Conservation (phyloP, 2,113 vertebrate species). For the Solenodon paradoxus region DNA sequence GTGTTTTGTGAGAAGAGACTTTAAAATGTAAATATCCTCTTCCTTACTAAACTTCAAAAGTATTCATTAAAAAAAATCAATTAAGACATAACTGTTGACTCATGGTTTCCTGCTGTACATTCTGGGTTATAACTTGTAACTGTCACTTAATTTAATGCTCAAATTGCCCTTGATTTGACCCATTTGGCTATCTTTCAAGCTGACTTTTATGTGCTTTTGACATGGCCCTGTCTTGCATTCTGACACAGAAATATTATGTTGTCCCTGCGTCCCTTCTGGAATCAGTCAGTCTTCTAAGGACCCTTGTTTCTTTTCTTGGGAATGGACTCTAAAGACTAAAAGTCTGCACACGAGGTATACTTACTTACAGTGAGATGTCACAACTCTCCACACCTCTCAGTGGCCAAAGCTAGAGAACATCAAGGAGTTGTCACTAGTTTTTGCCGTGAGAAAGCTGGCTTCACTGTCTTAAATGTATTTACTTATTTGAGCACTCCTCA, state of each 20-base stretch:
- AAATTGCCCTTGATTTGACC: not conserved
- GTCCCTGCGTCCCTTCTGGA: not conserved
- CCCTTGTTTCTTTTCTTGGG: not conserved
- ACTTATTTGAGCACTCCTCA: not conserved
- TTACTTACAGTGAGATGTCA: not conserved
- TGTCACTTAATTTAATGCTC: not conserved
- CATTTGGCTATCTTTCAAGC: not conserved
- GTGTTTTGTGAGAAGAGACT: not conserved
- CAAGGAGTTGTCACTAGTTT: too few relatives aligned
- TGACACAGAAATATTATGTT: not conserved
- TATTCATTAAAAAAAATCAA: not conserved
- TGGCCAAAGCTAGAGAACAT: not conserved
- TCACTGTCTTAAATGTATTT: not conserved
- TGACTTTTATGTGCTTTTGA: not conserved
- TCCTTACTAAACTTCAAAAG: not conserved
- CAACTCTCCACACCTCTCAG: not conserved
- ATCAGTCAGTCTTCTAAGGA: not conserved
- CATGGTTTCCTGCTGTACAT: not conserved
- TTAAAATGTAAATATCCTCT: not conserved
- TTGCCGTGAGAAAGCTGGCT: too few relatives aligned
- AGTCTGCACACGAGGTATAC: not conserved
- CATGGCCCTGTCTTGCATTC: not conserved
- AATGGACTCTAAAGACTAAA: not conserved
- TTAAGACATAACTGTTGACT: not conserved
- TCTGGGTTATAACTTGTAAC: not conserved